Evolutionary conservation across 2,888 invertebrate genomes (phyloP), one percentile per base, ranked within the genome.

Genomic region (Omphaloscelis lunosa): DNA sequence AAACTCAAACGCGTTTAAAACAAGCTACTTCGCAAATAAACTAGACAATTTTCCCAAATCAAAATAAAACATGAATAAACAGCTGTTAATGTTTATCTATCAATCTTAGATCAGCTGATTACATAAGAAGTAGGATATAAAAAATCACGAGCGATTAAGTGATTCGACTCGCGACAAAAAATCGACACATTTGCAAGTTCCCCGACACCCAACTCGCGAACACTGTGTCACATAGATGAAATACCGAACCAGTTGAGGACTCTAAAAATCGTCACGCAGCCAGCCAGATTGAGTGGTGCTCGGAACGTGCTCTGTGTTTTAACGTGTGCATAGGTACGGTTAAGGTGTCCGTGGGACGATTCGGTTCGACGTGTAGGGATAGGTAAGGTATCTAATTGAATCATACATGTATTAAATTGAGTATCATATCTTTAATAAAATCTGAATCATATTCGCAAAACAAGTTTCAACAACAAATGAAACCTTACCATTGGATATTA

Each of bases 191-290:
- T 79, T 74, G 73, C 70, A 72, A 79, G 71, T 58, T 70, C 51
- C 45, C 63, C 12, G 12, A 39, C 20, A 72, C 15, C 45, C n/a
- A 12, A 78, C 63, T 75, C 66, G 61, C 65, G 56, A 79, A 83
- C 86, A 89, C 89, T 61, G 89, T 86, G 87, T 73, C 75, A 41
- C 75, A 68, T 84, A 82, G 79, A 80, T 87, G 87, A 88, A 89
- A 89, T 84, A 89, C 82, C 79, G 70, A 84, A 83, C 75, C 75
- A 85, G 77, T 51, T 58, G 86, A 71, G 51, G 84, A 87, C 87
- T 88, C 86, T 88, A 88, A 91, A 90, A 92, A 90, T 90, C 89
- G 89, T 91, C 92, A 92, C 90, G 90, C 88, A 88, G 86, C 88
- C 88, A 88, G 86, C 88, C 86, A 86, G 86, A 89, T 86, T 84